Base-by-base conservation (phyloP, 92 coral and sea anemone genomes). In the Plumapathes pennacea region DNA sequence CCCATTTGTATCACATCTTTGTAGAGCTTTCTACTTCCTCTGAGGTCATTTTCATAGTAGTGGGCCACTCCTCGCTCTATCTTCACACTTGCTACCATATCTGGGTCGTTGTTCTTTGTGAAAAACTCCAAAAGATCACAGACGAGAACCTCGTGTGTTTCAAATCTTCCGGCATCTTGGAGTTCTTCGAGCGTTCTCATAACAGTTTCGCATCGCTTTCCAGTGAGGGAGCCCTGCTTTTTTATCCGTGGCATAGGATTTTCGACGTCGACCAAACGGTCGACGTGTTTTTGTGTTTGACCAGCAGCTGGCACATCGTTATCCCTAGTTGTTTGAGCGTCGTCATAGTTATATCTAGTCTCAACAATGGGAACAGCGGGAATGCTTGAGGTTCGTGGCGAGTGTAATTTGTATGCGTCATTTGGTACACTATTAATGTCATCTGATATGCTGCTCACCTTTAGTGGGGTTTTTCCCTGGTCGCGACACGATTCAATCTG, bases 11-110 rank as follows among this genome's bases (percentile, higher is more conserved):
- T 54, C 29, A 54, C 45, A 10, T 41, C 32, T 1, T 2, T 11
- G 11, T 31, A 54, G 34, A 54, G 31, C 0, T 29, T 14, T 3
- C 36, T 54, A 18, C 60, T 54, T 19, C 21, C 23, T 10, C 36
- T 54, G 28, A 32, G 36, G 9, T 54, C 60, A 31, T 32, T 54
- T 9, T 54, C 41, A 32, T 54, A 54, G 19, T 39, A 29, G 9
- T 5, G 36, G 5, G 60, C 60, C 27, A 54, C 60, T 7, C 60
- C 60, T 10, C 60, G 60, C 60, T 54, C 60, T 7, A 54, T 32
- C 31, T 54, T 29, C 41, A 54, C 11, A 6, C 27, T 43, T 17
- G 36, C 2, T 21, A 31, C 39, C 17, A 54, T 12, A 28, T 54
- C 60, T 8, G 29, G 2, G 23, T 54, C 36, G 3, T 19, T n/a